Evolutionary conservation across 2,797 vertebrate genomes (phyloP).

Genomic region (Spinus olivaceus): DNA sequence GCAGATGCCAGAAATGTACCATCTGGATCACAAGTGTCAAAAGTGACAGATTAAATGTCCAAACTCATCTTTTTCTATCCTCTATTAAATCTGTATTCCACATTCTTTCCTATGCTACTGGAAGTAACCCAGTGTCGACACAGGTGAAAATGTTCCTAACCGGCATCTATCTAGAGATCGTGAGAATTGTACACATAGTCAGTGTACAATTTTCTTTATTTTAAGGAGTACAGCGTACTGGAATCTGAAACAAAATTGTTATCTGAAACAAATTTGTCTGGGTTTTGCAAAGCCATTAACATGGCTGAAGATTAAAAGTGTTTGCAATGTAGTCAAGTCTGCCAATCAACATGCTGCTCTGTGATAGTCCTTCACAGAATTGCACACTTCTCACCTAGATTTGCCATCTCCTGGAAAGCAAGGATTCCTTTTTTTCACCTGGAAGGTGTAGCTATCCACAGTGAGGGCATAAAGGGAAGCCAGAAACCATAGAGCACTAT

Average conservation of each 20-base stretch:
- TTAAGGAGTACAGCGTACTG: neutral
- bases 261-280: conserved; percentile 11
- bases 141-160: neutral
- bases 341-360: neutral
- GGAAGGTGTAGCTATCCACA: neutral
- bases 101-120: neutral
- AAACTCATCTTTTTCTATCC: neutral
- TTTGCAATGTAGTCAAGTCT: neutral
- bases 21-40: neutral
- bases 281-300: neutral
- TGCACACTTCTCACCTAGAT: neutral
- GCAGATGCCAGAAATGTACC: neutral
- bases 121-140: neutral
- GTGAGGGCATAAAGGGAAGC: neutral
- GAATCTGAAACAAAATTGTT: neutral
- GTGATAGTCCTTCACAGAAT: neutral
- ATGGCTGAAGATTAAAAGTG: neutral
- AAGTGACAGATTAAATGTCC: neutral
- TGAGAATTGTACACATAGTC: neutral
- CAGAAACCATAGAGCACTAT: neutral
- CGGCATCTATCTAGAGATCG: neutral
- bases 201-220: neutral
- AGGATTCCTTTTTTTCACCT: neutral
- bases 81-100: neutral
- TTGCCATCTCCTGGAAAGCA: neutral